Base-by-base conservation (phyloP, 2,888 invertebrate genomes). In the Augiades crinisus region DNA sequence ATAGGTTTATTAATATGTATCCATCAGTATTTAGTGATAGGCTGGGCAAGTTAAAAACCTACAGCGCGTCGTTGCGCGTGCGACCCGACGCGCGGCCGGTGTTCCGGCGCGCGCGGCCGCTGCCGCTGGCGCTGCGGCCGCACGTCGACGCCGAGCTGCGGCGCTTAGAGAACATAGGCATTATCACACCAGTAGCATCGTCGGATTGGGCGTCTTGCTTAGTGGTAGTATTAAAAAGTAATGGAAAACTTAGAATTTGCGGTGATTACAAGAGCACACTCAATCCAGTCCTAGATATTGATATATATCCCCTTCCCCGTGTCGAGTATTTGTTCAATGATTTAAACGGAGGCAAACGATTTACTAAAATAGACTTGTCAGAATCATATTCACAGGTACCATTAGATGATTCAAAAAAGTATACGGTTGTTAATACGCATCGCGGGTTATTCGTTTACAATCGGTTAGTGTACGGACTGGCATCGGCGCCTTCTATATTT, bases 11-110 rank as follows among this genome's bases (percentile, higher is more conserved):
- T 7, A 33, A 33, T 8, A 21, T 3, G 13, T 33, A 21, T n/a
- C 33, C 33, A n/a, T 7, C 43, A 8, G 43, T 44, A n/a, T 44
- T 44, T 22, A 33, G 21, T 33, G 31, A 10, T 13, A 44, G 21
- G 21, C 16, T 44, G n/a, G 44, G 44, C 2, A 13, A 30, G 13
- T 22, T 33, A 21, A 16, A 6, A 5, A 17, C 17, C 17, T 8
- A 30, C 12, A 13, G 7, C 2, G 43, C 43, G 1, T 7, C 17
- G 12, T 19, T 43, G 8, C 30, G 43, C 0, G 30, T 43, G 30
- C 30, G 43, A 8, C n/a, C 10, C 7, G 30, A 12, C 3, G 43
- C 43, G 5, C 1, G 10, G 13, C 44, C 44, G 14, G 33, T 45
- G 3, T 38, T 21, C 21, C 10, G 16, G n/a, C 30, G 41, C 17